phyloP scores from a whole-genome alignment of 2,888 invertebrate species.

The Eupithecia subumbrata region DNA sequence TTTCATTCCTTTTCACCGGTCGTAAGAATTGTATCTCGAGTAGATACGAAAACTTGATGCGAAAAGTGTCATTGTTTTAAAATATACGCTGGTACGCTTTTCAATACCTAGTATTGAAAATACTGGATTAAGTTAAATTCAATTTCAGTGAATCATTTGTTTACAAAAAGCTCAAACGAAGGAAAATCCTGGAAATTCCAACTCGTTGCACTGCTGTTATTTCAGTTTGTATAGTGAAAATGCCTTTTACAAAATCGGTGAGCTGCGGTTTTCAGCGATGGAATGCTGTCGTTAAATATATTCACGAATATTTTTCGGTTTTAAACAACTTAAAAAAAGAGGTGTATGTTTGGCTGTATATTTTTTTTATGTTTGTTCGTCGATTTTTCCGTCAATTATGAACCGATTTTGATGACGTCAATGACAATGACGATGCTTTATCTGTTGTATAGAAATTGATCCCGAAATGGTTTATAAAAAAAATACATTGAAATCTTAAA shows the following conservation, averaged over 20 bases:
- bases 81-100: too few species aligned
- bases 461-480: background rate
- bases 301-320: background rate
- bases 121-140: background rate
- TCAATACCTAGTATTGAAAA: background rate
- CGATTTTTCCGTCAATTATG: too few species aligned
- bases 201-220: background rate
- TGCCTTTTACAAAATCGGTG: background rate
- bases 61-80: too few species aligned
- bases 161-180: background rate
- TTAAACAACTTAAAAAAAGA: background rate
- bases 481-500: too few species aligned
- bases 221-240: background rate
- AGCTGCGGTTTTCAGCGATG: background rate
- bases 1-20: too few species aligned
- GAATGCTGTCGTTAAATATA: background rate
- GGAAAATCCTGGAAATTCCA: background rate
- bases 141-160: background rate
- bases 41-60: too few species aligned
- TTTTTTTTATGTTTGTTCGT: too few species aligned
- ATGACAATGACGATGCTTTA: background rate
- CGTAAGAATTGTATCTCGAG: too few species aligned
- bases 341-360: too few species aligned
- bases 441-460: background rate
- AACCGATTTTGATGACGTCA: background rate